Evolutionary conservation across 2,888 invertebrate species (phyloP), one percentile per base, ranked within the genome.

Genomic region (Cerastoderma edule): DNA sequence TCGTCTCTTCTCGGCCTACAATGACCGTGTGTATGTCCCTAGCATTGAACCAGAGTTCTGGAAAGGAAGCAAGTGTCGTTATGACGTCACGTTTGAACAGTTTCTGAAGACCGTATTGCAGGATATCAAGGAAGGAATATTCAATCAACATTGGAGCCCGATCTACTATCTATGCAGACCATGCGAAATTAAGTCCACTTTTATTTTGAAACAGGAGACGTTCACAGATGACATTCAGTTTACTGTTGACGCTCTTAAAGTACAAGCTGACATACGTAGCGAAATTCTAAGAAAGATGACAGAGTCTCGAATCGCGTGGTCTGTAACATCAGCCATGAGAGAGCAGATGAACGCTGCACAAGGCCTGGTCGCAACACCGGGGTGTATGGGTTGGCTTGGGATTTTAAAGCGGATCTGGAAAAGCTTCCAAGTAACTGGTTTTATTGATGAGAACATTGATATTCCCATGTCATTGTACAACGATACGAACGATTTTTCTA

Each of bases 121-220:
- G 16, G 32, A 28, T 30, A 32, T 32, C 19, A n/a, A 56, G 5
- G 13, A 56, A 5, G 24, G n/a, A 19, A 5, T 8, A 13, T 30
- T 56, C 5, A 32, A 56, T 30, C 22, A 56, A 10, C 56, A 56
- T 19, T 56, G 56, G 56, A 56, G 56, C 27, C 56, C 56, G n/a
- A 32, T 56, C 13, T 56, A 27, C 27, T 32, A 56, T n/a, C 30
- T 56, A 6, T 56, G 56, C 19, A 28, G 32, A 56, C 56, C 56
- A n/a, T 56, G 56, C 27, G 32, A 32, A 13, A 32, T 32, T 4
- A 28, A 5, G 2, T 4, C 30, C 5, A 32, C 56, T 8, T 56
- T 8, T 56, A 56, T 56, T 2, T 2, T 56, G 8, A 56, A 56
- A n/a, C 56, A 30, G n/a, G 56, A 56, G 32, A 19, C 56, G 13